Base-by-base conservation (phyloP, 2,888 invertebrate genomes). In the Agrotis exclamationis region DNA sequence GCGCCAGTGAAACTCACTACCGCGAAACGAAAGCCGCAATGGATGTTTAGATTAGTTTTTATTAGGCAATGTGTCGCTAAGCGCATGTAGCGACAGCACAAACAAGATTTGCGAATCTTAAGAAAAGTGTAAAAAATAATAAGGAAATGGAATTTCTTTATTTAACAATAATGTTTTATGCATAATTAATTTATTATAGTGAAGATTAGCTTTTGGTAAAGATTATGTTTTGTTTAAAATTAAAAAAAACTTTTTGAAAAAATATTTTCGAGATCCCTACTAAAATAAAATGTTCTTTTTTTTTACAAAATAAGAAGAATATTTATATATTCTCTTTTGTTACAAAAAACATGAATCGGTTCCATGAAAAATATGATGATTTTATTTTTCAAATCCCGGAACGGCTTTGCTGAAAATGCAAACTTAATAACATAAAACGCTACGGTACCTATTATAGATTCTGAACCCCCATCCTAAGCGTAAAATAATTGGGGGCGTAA, bases 1-100 rank as follows among this genome's bases (percentile, higher is more conserved):
- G 71, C 70, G 83, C 75, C 81, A 85, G 93, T 87, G 94, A 94
- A 94, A 95, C 92, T 89, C 85, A 72, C 84, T 89, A 87, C 88
- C 77, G 86, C 82, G 91, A 90, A 91, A 89, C 86, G 92, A 93
- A 93, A 93, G 91, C 89, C 87, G 85, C 87, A 86, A 76, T 84
- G 85, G 82, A 87, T 70, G 77, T 58, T 70, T 70, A 88, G 86
- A 88, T 90, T 85, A 87, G 87, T 91, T 92, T 92, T 91, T 92
- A 81, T 70, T 73, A 82, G 77, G 58, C 59, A 77, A 65, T 65
- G 63, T 80, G 78, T 85, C 82, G 79, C 84, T 77, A 82, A 80
- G 82, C 76, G 69, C 66, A 62, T 58, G 84, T 76, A 88, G 70
- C 28, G 84, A 63, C 48, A 83, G 80, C 79, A 84, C 57, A 63